Evolutionary conservation across 2,888 invertebrate genomes (phyloP).

Genomic region (Melinaea menophilus): DNA sequence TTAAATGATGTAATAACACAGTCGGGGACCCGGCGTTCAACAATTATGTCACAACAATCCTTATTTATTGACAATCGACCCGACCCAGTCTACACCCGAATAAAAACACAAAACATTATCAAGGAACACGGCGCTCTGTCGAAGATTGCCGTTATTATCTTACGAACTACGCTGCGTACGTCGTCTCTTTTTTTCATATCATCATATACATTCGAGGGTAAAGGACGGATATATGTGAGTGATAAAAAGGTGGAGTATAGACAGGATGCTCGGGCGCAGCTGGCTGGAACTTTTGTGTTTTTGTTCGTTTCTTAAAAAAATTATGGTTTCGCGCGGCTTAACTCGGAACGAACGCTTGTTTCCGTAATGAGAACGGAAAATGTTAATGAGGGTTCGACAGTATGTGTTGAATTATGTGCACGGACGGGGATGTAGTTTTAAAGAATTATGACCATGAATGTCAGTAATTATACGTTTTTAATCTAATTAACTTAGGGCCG

Average conservation of each 20-base stretch:
- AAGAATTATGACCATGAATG: slow-evolving; percentile 49
- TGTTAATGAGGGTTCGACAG: slow-evolving; percentile 64
- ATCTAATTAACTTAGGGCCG: slow-evolving; percentile 31
- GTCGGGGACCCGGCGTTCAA: slow-evolving; percentile 22
- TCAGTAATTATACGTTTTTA: slow-evolving; percentile 49
- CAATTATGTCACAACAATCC: slow-evolving; percentile 51
- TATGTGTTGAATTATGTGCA: slow-evolving; percentile 57
- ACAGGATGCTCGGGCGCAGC: slow-evolving; percentile 76
- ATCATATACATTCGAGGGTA: slow-evolving; percentile 34
- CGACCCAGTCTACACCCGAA: slow-evolving; percentile 43
- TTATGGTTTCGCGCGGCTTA: slow-evolving; percentile 71
- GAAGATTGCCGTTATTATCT: slow-evolving; percentile 69
- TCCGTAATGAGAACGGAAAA: slow-evolving; percentile 70
- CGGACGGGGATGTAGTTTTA: slow-evolving; percentile 44
- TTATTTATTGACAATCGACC: slow-evolving; percentile 57
- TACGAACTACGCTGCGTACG: slow-evolving; percentile 42
- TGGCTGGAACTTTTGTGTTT: slow-evolving; percentile 71
- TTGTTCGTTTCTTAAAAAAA: slow-evolving; percentile 60
- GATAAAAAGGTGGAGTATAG: slow-evolving; percentile 67
- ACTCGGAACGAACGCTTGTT: slow-evolving; percentile 58
- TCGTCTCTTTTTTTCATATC: slow-evolving; percentile 49
- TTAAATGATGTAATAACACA: slow-evolving; percentile 24
- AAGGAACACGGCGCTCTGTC: slow-evolving; percentile 59
- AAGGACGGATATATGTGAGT: slow-evolving; percentile 56
- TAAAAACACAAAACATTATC: slow-evolving; percentile 63